Conservation (phyloP, 2,888 invertebrate genomes). For the Epirrhoe tristata region DNA sequence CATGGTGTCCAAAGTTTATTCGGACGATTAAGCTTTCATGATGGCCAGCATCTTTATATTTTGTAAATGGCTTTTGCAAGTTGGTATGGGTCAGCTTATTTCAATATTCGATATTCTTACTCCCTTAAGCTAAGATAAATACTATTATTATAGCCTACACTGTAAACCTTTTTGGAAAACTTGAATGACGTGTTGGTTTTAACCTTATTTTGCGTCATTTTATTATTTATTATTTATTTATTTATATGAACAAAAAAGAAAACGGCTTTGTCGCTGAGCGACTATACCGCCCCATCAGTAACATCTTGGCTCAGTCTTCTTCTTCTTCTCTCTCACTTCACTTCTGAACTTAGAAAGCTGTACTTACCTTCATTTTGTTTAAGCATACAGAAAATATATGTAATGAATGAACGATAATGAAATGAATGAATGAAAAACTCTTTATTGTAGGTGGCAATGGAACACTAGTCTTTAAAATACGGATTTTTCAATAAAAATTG, state of each 20-base stretch:
- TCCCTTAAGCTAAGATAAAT: conserved; percentile 40
- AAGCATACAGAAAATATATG: no score
- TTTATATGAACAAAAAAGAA: no score
- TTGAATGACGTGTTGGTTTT: conserved; percentile 6
- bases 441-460: no score
- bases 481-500: background rate
- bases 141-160: conserved; percentile 40
- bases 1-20: conserved; percentile 28
- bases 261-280: no score
- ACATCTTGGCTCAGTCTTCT: no score
- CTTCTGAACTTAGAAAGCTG: no score
- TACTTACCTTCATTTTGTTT: no score
- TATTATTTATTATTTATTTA: no score
- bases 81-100: conserved; percentile 47
- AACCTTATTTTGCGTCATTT: background rate
- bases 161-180: conserved; percentile 37
- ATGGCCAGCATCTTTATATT: conserved; percentile 51
- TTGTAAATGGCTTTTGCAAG: conserved; percentile 48
- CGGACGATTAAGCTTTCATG: conserved; percentile 42
- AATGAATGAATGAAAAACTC: no score
- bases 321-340: no score
- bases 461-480: background rate
- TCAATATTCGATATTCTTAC: conserved; percentile 53
- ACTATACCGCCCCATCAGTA: no score
- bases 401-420: no score